Conservation (phyloP, 2,888 invertebrate genomes). For the Andrena marginata region DNA sequence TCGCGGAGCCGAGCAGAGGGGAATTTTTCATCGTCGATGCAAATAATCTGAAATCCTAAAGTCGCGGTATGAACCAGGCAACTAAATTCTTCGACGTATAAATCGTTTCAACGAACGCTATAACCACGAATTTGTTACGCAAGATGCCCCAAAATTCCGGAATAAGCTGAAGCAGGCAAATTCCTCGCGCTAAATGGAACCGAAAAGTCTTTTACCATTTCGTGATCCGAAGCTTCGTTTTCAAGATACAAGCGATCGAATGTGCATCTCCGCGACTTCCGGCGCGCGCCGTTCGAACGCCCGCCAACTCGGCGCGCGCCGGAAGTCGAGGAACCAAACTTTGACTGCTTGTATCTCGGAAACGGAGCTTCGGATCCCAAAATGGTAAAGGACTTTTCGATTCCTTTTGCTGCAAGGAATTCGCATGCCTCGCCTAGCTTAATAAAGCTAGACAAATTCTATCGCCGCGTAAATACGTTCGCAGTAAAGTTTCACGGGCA, state of each 20-base stretch:
- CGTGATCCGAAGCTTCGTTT: not conserved
- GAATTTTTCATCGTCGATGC: constrained; percentile 27
- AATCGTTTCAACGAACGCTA: too few species aligned
- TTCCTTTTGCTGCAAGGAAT: not conserved
- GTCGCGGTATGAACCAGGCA: not conserved
- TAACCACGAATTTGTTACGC: not conserved
- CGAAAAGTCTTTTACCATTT: not conserved
- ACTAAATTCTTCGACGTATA: not conserved
- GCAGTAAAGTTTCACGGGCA: not conserved
- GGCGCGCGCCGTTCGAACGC: constrained; percentile 1
- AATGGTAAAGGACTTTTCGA: not conserved
- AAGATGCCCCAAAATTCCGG: not conserved
- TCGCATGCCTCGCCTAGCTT: not conserved
- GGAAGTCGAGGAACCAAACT: not conserved
- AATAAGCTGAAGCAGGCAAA: not conserved
- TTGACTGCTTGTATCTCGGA: not conserved
- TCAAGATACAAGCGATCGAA: not conserved
- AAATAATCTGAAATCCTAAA: not conserved
- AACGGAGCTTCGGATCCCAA: not conserved
- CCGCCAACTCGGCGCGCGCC: not conserved
- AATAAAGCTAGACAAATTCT: not conserved
- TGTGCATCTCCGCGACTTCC: not conserved
- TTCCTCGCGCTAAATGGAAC: not conserved
- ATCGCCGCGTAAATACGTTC: not conserved
- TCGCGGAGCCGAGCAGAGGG: constrained; percentile 17